Conservation (phyloP, 2,113 vertebrate genomes). For the Microtus pennsylvanicus region DNA sequence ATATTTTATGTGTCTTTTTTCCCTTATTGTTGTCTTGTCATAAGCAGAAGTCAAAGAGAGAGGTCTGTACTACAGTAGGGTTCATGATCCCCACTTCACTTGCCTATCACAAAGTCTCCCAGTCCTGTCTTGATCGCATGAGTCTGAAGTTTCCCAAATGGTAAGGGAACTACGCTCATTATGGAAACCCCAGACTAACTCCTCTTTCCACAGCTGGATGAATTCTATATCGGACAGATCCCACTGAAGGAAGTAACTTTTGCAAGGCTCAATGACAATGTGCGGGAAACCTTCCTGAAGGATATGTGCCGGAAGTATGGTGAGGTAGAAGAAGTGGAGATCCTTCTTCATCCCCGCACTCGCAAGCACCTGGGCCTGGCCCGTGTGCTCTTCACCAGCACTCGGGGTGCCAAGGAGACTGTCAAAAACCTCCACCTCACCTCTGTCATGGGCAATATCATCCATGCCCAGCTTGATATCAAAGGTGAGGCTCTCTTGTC, state of each 20-base stretch:
- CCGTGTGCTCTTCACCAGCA: conserved; percentile 94
- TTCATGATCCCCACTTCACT: neutral
- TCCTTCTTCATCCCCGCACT: conserved; percentile 94
- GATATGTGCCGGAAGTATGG: conserved; percentile 97
- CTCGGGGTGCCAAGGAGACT: conserved; percentile 94
- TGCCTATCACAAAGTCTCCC: neutral
- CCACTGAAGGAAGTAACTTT: conserved; percentile 97
- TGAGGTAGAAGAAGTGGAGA: conserved; percentile 96
- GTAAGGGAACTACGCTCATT: neutral
- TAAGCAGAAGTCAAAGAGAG: conserved; percentile 19
- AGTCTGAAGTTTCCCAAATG: conserved; percentile 16
- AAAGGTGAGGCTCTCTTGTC: conserved; percentile 87
- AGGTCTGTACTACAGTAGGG: neutral
- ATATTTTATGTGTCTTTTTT: neutral
- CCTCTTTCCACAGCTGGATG: conserved; percentile 89
- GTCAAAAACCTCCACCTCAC: conserved; percentile 96
- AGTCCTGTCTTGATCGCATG: neutral
- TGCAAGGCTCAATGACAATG: conserved; percentile 95
- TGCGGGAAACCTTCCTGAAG: conserved; percentile 94
- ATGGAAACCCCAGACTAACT: conserved; percentile 8
- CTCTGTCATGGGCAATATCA: conserved; percentile 96
- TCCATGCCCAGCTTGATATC: conserved; percentile 95
- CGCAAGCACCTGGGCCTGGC: conserved; percentile 95
- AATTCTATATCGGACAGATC: conserved; percentile 95
- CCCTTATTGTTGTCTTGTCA: neutral